These are phyloP conservation scores for Euwallacea similis DNA, from an alignment of 1,140 invertebrate species.

Conservation along the genomic window DNA sequence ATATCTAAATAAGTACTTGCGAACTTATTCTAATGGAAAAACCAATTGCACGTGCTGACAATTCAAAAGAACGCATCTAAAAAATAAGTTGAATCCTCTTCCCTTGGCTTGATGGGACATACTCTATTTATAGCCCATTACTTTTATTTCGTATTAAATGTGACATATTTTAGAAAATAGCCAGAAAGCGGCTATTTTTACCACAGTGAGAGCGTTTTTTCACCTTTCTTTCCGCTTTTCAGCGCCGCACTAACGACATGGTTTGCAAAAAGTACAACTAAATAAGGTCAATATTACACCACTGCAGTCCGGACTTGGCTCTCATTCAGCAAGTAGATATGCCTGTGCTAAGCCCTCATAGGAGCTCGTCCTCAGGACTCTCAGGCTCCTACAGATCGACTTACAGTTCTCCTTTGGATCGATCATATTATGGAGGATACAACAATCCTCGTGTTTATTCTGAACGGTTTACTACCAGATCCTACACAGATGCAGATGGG, in stretches of 20 bases:
- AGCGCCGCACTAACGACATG: slow-evolving; percentile 34
- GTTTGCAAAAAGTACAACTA: slow-evolving; percentile 29
- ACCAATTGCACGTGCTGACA: not conserved
- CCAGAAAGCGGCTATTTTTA: slow-evolving; percentile 39
- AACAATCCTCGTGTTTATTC: slow-evolving; percentile 57
- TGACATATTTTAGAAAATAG: slow-evolving; percentile 41
- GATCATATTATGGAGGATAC: slow-evolving; percentile 57
- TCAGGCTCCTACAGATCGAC: slow-evolving; percentile 59
- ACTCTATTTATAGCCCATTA: slow-evolving; percentile 35
- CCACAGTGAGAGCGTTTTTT: slow-evolving; percentile 37
- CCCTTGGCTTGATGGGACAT: slow-evolving; percentile 15
- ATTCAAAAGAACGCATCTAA: slow-evolving; percentile 8
- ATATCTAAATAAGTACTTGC: slow-evolving; percentile 4
- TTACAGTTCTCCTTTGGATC: slow-evolving; percentile 56
- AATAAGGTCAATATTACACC: slow-evolving; percentile 19
- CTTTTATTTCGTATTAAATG: slow-evolving; percentile 39
- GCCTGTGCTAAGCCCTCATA: slow-evolving; percentile 62
- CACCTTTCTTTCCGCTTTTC: slow-evolving; percentile 32
- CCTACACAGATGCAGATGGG: slow-evolving; percentile 53
- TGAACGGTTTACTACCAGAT: slow-evolving; percentile 55
- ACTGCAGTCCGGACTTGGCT: not conserved
- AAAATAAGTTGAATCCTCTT: slow-evolving; percentile 25
- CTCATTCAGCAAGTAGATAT: slow-evolving; percentile 46
- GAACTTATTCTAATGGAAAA: slow-evolving; percentile 4
- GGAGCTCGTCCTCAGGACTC: slow-evolving; percentile 51